Conservation (phyloP, 2,797 vertebrate species). For the Simalia tracyae region DNA sequence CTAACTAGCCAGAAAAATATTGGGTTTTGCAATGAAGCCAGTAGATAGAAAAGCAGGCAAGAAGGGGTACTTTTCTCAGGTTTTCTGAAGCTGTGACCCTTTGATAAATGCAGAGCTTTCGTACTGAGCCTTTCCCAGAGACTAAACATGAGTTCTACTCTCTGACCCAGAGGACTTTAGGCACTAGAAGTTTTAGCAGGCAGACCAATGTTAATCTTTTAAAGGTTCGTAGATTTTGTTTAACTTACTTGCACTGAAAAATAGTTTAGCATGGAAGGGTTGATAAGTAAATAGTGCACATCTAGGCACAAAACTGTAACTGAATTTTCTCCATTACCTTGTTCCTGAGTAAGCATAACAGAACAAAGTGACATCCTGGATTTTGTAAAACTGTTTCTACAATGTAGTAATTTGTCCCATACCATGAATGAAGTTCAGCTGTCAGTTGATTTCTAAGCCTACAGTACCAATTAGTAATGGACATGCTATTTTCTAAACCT, state of each 20-base stretch:
- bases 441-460: neutral
- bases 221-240: neutral
- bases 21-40: neutral
- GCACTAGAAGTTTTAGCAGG: neutral
- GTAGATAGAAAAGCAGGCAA: neutral
- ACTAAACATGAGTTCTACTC: neutral
- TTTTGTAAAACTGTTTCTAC: neutral
- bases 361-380: neutral
- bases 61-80: neutral
- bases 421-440: slow-evolving; percentile 27
- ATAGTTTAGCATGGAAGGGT: no score
- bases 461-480: neutral
- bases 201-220: neutral
- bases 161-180: neutral
- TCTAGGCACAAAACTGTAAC: neutral
- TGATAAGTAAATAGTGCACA: no score
- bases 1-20: neutral
- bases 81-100: neutral
- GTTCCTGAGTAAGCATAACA: neutral
- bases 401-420: neutral
- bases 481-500: slow-evolving; percentile 47
- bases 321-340: neutral
- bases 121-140: neutral
- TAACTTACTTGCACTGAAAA: no score
- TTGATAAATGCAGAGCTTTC: neutral